Evolutionary conservation across 1,140 invertebrate genomes (phyloP), one percentile per base, ranked within the genome.

Genomic region (Drosophila carrolli): DNA sequence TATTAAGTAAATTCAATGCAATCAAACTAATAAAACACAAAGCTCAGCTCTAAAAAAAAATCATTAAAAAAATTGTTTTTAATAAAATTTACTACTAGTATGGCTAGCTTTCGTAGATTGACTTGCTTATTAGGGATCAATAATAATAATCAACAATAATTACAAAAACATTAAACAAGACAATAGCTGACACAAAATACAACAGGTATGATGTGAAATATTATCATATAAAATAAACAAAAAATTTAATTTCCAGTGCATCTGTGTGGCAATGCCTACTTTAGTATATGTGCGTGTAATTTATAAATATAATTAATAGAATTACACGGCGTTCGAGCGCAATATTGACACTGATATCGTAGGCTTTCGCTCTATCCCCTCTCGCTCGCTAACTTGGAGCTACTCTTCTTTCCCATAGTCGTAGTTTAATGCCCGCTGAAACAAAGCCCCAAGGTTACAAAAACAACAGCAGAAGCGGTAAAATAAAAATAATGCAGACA

Each of bases 341-440:
- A 82, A 88, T 89, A 89, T 89, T 89, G 84, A 89, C 84, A 89
- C 77, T 89, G 84, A 89, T 89, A 89, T 89, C 78, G 76, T 89
- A 79, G 75, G 51, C 66, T 27, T 23, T 46, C 41, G 40, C 29
- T 41, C 19, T 8, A 1, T 29, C n/a, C 14, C 29, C n/a, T 11
- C 37, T 11, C 37, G 9, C 48, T 51, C 48, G 29, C 48, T 35
- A 27, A 35, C 58, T 47, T 11, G 44, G n/a, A 67, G 46, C 63
- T 51, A 23, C 65, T 67, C 65, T 51, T 67, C 46, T 51, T 16
- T 48, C 65, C 32, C 60, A 60, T 37, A 65, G 65, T 68, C 46
- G 56, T 71, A 81, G 82, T 86, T 88, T 86, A 83, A 83, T 88
- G 82, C 75, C 79, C 82, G 83, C 37, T 81, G 66, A 82, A 86